These are phyloP conservation scores for Anguilla megastoma DNA, from an alignment of 2,797 vertebrate species.

Conservation along the genomic window DNA sequence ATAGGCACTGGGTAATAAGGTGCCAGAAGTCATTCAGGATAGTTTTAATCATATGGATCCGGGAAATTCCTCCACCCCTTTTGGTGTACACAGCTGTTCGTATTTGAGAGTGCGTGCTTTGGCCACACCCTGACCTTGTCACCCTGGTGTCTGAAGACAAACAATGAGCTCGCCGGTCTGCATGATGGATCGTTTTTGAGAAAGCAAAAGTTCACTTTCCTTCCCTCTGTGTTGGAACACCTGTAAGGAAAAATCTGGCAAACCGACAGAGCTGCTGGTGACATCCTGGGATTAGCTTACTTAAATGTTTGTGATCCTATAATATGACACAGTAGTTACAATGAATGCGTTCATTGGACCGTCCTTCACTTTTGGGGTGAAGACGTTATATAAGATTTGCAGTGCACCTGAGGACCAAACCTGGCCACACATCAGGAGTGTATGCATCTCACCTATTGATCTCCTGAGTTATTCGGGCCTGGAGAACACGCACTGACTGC, in stretches of 20 bases:
- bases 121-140: slow-evolving; percentile 18
- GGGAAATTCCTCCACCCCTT: slow-evolving; percentile 58
- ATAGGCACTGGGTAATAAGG: slow-evolving; percentile 76
- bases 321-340: slow-evolving; percentile 47
- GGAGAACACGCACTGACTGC: slow-evolving; percentile 54
- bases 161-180: background rate
- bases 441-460: slow-evolving; percentile 43
- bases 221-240: background rate
- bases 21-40: slow-evolving; percentile 72
- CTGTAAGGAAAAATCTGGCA: background rate
- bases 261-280: background rate
- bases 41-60: slow-evolving; percentile 76
- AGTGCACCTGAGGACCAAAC: slow-evolving; percentile 36
- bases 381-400: slow-evolving; percentile 36
- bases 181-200: background rate
- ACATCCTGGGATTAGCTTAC: no score
- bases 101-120: slow-evolving; percentile 20
- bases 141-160: slow-evolving; percentile 6
- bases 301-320: slow-evolving; percentile 27
- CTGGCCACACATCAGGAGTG: slow-evolving; percentile 57
- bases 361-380: slow-evolving; percentile 55
- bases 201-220: background rate
- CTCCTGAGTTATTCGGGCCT: slow-evolving; percentile 55
- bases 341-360: slow-evolving; percentile 34
- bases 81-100: slow-evolving; percentile 60